Percentiles rank a stretch among this genome's conserved stretches.
These are phyloP conservation scores for Idaea biselata DNA, from an alignment of 2,888 invertebrate genomes.

Conservation along the genomic window DNA sequence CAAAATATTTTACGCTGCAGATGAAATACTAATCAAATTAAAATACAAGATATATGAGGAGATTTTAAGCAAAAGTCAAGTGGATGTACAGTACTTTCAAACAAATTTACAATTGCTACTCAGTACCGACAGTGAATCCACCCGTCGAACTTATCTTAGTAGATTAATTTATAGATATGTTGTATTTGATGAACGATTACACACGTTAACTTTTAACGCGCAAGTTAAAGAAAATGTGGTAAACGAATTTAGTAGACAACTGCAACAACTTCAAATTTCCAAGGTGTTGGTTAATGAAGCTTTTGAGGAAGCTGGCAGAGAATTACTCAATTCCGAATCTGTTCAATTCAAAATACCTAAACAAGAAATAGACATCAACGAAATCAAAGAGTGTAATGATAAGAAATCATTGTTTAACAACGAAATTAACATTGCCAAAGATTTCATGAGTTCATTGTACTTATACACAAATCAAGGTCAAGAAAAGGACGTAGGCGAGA, in stretches of 20 bases:
- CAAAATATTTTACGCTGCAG: background rate
- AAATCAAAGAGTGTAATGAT: background rate
- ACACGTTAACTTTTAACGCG: background rate
- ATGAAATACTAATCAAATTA: background rate
- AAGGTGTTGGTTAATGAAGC: background rate
- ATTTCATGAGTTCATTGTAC: background rate
- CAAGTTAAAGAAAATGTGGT: background rate
- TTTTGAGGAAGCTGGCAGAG: background rate
- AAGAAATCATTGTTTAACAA: background rate
- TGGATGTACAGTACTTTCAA: background rate
- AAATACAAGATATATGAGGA: background rate
- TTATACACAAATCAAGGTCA: constrained; percentile 2
- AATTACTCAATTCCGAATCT: background rate
- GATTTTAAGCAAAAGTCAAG: background rate
- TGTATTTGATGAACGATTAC: background rate
- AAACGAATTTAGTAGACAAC: background rate
- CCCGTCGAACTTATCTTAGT: background rate
- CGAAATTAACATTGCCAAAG: background rate
- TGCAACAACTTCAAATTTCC: background rate
- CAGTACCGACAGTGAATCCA: background rate
- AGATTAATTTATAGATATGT: background rate
- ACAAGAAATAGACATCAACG: background rate
- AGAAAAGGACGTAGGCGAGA: background rate
- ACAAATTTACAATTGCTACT: background rate
- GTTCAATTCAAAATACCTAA: background rate